Evolutionary conservation across 2,888 invertebrate genomes (phyloP).

Genomic region (Lasioglossum marginatum): DNA sequence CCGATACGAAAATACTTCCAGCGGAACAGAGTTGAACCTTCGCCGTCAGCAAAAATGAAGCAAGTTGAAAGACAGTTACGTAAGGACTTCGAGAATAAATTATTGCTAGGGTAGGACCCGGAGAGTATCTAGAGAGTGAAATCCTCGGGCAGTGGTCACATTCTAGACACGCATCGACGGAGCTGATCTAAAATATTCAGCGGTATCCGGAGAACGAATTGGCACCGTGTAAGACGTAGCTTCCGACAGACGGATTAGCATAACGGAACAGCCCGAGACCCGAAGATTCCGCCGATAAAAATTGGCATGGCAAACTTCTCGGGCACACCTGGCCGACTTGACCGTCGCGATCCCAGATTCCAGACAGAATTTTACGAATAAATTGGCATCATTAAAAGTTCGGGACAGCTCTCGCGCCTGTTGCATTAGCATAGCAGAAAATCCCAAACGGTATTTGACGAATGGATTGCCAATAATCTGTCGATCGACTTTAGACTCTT

Average conservation of each 20-base stretch:
- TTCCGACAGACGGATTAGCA: conserved; percentile 4
- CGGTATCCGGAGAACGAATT: conserved; percentile 18
- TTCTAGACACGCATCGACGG: not conserved
- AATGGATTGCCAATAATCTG: conserved; percentile 45
- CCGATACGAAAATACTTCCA: not conserved
- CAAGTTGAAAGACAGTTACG: not conserved
- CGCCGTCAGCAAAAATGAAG: not conserved
- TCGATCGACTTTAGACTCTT: conserved; percentile 9
- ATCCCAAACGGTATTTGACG: conserved; percentile 42
- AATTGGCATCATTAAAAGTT: conserved; percentile 54
- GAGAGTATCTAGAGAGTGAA: not conserved
- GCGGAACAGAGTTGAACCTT: not conserved
- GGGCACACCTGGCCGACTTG: conserved; percentile 25
- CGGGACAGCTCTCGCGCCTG: conserved; percentile 14
- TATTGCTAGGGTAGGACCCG: not conserved
- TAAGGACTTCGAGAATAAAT: not conserved
- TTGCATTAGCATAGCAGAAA: conserved; percentile 36
- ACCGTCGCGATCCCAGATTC: conserved; percentile 34
- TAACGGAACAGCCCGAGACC: conserved; percentile 23
- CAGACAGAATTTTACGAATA: conserved; percentile 36
- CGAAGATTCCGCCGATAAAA: conserved; percentile 34
- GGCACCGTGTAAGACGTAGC: conserved; percentile 16
- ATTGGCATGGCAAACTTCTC: conserved; percentile 36
- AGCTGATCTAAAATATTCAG: conserved; percentile 24
- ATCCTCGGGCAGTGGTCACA: conserved; percentile 13